Percentiles rank a stretch among this genome's conserved stretches.
Conservation (phyloP, 2,888 invertebrate species). For the Prostheceraeus crozeri region DNA sequence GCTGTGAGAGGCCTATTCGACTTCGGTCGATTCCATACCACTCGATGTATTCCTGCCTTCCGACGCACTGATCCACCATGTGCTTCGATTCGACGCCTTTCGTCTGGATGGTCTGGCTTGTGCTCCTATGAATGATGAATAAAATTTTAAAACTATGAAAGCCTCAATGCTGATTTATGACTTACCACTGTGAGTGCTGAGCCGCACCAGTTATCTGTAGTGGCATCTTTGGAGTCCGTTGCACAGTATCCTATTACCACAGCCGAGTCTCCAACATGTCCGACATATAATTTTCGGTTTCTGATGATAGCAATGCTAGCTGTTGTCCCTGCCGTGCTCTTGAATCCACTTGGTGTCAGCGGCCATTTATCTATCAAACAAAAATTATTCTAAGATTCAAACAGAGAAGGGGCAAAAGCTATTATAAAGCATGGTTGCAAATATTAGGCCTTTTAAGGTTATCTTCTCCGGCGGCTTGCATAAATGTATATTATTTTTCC, state of each 20-base stretch:
- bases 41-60: conserved; percentile 79
- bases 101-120: conserved; percentile 79
- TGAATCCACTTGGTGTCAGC: conserved; percentile 82
- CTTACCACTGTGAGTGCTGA: conserved; percentile 47
- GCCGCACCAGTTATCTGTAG: conserved; percentile 40
- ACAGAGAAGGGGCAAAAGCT: no score
- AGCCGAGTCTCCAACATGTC: conserved; percentile 96
- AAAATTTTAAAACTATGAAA: neutral
- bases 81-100: conserved; percentile 70
- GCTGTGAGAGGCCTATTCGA: conserved; percentile 76
- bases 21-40: conserved; percentile 86
- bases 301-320: conserved; percentile 90
- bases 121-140: conserved; percentile 64
- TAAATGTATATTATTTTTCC: no score
- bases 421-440: no score
- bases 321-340: conserved; percentile 93
- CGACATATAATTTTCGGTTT: conserved; percentile 80
- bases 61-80: conserved; percentile 61
- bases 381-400: neutral
- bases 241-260: conserved; percentile 66
- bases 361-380: conserved; percentile 73
- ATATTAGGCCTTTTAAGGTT: no score
- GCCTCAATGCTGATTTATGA: no score
- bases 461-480: no score
- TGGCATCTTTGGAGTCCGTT: neutral